Base-by-base conservation (phyloP, 2,888 invertebrate genomes). In the Gandaritis pyraliata region DNA sequence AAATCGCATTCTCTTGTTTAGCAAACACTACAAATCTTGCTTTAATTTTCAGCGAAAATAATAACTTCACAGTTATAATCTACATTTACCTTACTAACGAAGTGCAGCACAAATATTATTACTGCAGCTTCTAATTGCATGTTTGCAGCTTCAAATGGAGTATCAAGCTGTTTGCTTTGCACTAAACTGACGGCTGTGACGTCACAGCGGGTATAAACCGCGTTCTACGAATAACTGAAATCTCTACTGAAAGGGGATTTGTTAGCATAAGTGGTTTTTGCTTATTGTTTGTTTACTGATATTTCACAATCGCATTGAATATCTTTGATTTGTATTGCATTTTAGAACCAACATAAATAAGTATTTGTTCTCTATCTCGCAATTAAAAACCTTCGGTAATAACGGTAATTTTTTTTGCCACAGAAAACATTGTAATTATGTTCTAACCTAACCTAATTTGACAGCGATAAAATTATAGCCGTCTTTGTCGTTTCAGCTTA, bases 91-190 rank as follows among this genome's bases (percentile, higher is more conserved):
- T 62, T 53, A 59, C 72, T 70, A 72, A 71, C 70, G 69, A 71
- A 57, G 62, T 51, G 58, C 48, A 68, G 59, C 63, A 69, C 70
- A 80, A 81, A 82, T 74, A 77, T 74, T 74, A 77, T 75, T 72
- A 77, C 72, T 67, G 68, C 59, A 47, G 70, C 65, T 64, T 73
- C 74, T 83, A 81, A 84, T 82, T 80, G 79, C 75, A 76, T 79
- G 79, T 83, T 80, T 82, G 75, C 74, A 59, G 62, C 58, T 65
- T 64, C 65, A 69, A 77, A 80, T 78, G 73, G 76, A 74, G 71
- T 71, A 71, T 76, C 69, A 70, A 75, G 66, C 68, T 74, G 73
- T 79, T 76, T 76, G 74, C 70, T 72, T 67, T 68, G 55, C 62
- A 61, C 64, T 67, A 59, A 63, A 50, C 57, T 54, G 59, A 53